Conservation (phyloP, 2,113 vertebrate species). For the Lampris megalopsis region DNA sequence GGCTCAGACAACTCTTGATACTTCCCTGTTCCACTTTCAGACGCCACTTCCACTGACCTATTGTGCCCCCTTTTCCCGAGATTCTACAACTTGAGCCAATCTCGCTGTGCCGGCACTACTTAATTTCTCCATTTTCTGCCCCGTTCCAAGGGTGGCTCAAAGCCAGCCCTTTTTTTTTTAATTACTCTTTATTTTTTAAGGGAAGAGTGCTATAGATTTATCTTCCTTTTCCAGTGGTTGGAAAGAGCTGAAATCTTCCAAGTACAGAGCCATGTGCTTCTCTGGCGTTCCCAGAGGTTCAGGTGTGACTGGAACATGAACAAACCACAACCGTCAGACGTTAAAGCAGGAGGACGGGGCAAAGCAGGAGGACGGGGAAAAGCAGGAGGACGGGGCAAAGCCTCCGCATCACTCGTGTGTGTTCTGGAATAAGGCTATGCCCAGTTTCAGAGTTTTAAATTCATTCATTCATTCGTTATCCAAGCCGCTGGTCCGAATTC, state of each 20-base stretch:
- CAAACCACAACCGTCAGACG: slow-evolving; percentile 52
- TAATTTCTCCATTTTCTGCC: slow-evolving; percentile 49
- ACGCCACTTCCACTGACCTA: slow-evolving; percentile 22
- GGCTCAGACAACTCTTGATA: slow-evolving; percentile 49
- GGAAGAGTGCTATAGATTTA: slow-evolving; percentile 54
- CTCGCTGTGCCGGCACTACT: slow-evolving; percentile 55
- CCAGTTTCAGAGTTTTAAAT: not conserved
- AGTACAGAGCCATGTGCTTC: slow-evolving; percentile 38
- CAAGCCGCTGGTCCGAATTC: no score
- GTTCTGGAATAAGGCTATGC: slow-evolving; percentile 3
- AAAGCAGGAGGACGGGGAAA: not conserved
- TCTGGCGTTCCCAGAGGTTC: slow-evolving; percentile 53
- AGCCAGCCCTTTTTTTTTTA: slow-evolving; percentile 29
- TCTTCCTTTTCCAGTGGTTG: slow-evolving; percentile 51
- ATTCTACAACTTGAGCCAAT: slow-evolving; percentile 57
- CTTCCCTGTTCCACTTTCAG: slow-evolving; percentile 67
- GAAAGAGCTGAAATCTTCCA: slow-evolving; percentile 63
- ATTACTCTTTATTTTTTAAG: slow-evolving; percentile 12
- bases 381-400: slow-evolving; percentile 11
- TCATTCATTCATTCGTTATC: no score
- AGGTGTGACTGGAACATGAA: slow-evolving; percentile 52
- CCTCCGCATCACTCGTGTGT: slow-evolving; percentile 49
- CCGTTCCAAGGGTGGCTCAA: slow-evolving; percentile 6
- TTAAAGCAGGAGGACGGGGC: slow-evolving; percentile 10
- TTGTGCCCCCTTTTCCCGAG: slow-evolving; percentile 24